Base-by-base conservation (phyloP, 2,797 vertebrate genomes). In the Enoplosus armatus region DNA sequence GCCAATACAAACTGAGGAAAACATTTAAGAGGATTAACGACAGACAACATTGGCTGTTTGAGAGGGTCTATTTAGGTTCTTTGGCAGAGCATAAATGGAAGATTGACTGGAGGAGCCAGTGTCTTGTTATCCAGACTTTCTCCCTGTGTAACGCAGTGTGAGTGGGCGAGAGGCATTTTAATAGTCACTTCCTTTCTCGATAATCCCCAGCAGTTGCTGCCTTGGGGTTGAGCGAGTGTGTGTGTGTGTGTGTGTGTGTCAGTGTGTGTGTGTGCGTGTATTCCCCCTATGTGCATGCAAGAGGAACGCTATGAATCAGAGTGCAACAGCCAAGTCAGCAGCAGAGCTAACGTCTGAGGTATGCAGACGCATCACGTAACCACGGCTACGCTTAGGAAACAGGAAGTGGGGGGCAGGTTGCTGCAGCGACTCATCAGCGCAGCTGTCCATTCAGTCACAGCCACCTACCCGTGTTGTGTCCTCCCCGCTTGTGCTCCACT, bases 131-230 rank as follows among this genome's bases (percentile, higher is more conserved):
- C 85, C 81, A 76, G 82, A 69, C 68, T 82, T 70, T 91, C 70
- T 90, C 84, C 71, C 51, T 8, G 81, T 85, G 82, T 86, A 83
- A 87, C 74, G 27, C 87, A 62, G 83, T 72, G 73, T 88, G 91
- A 86, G 93, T 91, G 91, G 92, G 91, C 85, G 87, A 92, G 88
- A 93, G 87, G 91, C 90, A 93, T 93, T 94, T 93, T 94, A 94
- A 94, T 92, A 93, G 92, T 92, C 89, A 94, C 92, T 94, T 94
- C 94, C 93, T 93, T 83, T 90, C 87, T 79, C 62, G 77, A 92
- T 94, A 94, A 93, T 93, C 92, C 90, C 85, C 79, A 83, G 87
- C 92, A 94, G 91, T 93, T 91, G 90, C 88, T 94, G 90, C 89
- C 87, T 87, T 67, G 83, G 88, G 89, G 82, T 85, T 66, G 66